A percentile compares a stretch with the other conserved stretches of the same genome.
Conservation (phyloP, 37 sponge, comb jelly and placozoan genomes). For the Hormiphora californensis region DNA sequence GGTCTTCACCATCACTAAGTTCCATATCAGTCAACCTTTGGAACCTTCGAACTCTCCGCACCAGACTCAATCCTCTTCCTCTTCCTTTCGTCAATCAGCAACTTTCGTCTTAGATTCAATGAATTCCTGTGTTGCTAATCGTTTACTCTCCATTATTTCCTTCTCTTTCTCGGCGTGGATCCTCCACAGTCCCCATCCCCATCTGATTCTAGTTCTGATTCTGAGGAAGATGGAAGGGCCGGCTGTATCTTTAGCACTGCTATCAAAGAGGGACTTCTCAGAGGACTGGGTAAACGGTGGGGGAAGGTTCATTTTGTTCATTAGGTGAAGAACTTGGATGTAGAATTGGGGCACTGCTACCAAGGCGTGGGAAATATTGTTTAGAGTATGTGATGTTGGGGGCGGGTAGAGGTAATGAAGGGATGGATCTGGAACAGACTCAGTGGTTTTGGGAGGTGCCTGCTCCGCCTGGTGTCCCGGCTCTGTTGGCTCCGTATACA, state of each 20-base stretch:
- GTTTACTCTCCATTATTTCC: constrained; percentile 1
- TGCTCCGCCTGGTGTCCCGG: background rate
- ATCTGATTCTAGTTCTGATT: constrained; percentile 51
- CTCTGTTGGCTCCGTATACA: background rate
- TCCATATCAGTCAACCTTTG: constrained; percentile 3
- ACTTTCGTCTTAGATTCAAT: background rate
- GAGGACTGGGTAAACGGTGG: constrained; percentile 70
- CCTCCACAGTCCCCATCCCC: no score
- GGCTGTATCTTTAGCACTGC: constrained; percentile 10
- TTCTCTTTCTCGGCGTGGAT: background rate
- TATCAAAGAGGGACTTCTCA: constrained; percentile 25
- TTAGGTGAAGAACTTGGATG: constrained; percentile 78
- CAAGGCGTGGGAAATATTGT: constrained; percentile 71
- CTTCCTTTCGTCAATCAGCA: background rate
- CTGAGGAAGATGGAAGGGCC: constrained; percentile 55
- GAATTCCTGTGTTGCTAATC: constrained; percentile 30
- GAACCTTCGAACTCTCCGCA: no score
- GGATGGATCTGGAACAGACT: constrained; percentile 3
- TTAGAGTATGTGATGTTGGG: constrained; percentile 60
- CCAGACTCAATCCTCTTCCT: background rate
- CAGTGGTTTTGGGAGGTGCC: background rate
- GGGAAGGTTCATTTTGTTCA: constrained; percentile 91
- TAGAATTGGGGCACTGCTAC: constrained; percentile 73
- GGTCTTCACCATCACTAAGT: background rate
- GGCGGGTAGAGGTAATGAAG: constrained; percentile 74